Evolutionary conservation across 1,140 invertebrate genomes (phyloP), one percentile per base, ranked within the genome.

Genomic region (Maniola jurtina): DNA sequence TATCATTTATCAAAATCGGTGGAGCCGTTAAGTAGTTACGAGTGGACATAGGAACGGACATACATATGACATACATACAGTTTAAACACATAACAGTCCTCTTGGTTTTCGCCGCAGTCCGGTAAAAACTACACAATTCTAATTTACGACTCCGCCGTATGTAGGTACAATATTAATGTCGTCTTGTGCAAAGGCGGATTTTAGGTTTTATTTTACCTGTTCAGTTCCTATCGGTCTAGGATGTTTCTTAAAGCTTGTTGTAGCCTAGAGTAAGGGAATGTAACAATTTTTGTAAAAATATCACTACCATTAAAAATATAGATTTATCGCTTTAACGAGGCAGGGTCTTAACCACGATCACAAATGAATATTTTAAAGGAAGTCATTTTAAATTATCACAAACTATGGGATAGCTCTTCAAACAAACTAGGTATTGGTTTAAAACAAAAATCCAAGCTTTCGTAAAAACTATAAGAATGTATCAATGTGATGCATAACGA

Each of bases 211-310:
- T 71, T 76, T 79, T 76, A 69, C 82, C 71, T 69, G 62, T 83
- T 86, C 76, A 87, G 83, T 87, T 88, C 87, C 87, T 89, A 89
- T 88, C 73, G 84, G 81, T 83, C 81, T 89, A 89, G 78, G 70
- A 81, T 84, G 75, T 83, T 83, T 83, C 74, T 75, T 81, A 75
- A 81, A 74, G 85, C 85, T 84, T 86, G 55, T 76, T 75, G 71
- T 83, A 84, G 76, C 57, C 16, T 84, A 81, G 70, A 62, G n/a
- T 65, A 76, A 76, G 76, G 71, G 69, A 75, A 76, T 47, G 54
- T 48, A 64, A 64, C 42, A 67, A 57, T 35, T 73, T 75, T 74
- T 76, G 73, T 80, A 76, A 72, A 71, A 45, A 82, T 88, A 80
- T 85, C 75, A 76, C 62, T 86, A 86, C 77, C 79, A 79, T 75